phyloP scores from a whole-genome alignment of 2,888 invertebrate species.

The Pseudoips prasinana region DNA sequence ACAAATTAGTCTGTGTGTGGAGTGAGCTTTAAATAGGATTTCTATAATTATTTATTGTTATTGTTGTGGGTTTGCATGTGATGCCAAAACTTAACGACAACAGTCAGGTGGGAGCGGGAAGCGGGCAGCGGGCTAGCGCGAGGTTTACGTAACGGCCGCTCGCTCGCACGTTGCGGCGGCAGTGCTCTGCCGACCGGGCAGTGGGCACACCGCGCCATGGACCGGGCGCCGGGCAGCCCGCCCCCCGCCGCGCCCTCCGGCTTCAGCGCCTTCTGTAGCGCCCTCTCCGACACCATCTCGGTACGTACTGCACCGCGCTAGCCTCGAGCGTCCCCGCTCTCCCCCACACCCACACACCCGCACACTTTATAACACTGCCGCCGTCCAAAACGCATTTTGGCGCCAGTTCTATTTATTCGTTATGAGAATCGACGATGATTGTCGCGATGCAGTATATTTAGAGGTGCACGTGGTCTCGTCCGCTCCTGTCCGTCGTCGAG shows the following conservation, averaged over 20 bases:
- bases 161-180: slow-evolving; percentile 47
- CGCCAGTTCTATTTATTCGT: slow-evolving; percentile 48
- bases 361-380: slow-evolving; percentile 37
- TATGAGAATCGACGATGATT: slow-evolving; percentile 41
- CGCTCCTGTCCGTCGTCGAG: slow-evolving; percentile 39
- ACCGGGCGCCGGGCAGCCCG: slow-evolving; percentile 60
- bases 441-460: slow-evolving; percentile 60
- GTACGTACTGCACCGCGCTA: slow-evolving; percentile 57
- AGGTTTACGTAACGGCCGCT: slow-evolving; percentile 69
- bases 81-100: slow-evolving; percentile 75
- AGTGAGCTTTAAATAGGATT: slow-evolving; percentile 62
- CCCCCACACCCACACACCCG: slow-evolving; percentile 25
- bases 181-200: slow-evolving; percentile 62
- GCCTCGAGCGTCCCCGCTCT: slow-evolving; percentile 22
- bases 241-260: slow-evolving; percentile 56
- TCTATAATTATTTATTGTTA: slow-evolving; percentile 79
- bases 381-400: slow-evolving; percentile 53
- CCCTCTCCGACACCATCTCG: slow-evolving; percentile 76
- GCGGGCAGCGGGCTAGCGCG: slow-evolving; percentile 54
- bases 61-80: slow-evolving; percentile 71
- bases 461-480: slow-evolving; percentile 72
- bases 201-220: slow-evolving; percentile 60
- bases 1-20: slow-evolving; percentile 57
- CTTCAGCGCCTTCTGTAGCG: slow-evolving; percentile 79
- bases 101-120: slow-evolving; percentile 74